Base-by-base conservation (phyloP, 2,113 vertebrate genomes). In the Pomatostomus ruficeps region DNA sequence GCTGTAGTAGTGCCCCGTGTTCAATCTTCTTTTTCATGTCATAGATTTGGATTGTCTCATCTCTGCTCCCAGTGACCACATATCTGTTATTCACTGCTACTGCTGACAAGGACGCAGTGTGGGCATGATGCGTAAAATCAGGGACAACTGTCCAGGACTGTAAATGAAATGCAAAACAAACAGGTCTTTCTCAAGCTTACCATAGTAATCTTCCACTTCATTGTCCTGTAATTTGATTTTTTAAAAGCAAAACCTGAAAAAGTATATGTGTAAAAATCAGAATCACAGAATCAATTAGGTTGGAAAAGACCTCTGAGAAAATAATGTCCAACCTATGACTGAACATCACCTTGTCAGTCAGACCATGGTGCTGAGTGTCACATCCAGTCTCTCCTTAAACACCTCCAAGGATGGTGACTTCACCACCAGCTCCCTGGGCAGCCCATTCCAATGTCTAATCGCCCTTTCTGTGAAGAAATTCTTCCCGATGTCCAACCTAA, bases 11-110 rank as follows among this genome's bases (percentile, higher is more conserved):
- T 1, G 98, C 97, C 7, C 99, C 99, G 6, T 99, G 98, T 74
- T 99, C 99, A 13, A 79, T 86, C 70, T 97, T 99, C 93, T 99
- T 99, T 95, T 98, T 99, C 99, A 99, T 98, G 81, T 99, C 98
- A 84, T 99, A 99, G 65, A 99, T 98, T 77, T 99, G 99, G n/a
- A 99, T 99, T 5, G 99, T 99, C 97, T 99, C 99, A 97, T 99
- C 99, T 97, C 97, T 99, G 98, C 99, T 99, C 33, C 99, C 99
- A 6, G 99, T 99, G 35, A 99, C 99, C 3, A 99, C 98, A 8
- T 98, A 99, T 91, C 98, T 98, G 91, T 98, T 98, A 48, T 98
- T 99, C 59, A 98, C 97, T 4, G 99, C 98, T 59, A 99, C 97
- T 0, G 97, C 97, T 1, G 99, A 98, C 82, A 99, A 85, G 1